These are phyloP conservation scores for Astyanax mexicanus DNA, from an alignment of 2,797 vertebrate species.

Conservation along the genomic window DNA sequence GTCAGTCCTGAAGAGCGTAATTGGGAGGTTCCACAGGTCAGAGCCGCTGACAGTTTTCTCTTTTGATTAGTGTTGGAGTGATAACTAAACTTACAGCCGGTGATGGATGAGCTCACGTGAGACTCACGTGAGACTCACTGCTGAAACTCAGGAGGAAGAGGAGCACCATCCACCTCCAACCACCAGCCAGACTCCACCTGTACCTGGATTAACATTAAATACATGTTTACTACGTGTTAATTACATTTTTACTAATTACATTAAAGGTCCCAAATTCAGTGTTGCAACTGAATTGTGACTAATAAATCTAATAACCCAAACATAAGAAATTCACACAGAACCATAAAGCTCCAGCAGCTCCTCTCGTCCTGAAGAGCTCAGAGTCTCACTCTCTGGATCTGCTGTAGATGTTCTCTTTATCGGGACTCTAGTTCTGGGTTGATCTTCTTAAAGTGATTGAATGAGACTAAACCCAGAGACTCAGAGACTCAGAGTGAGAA, in stretches of 20 bases:
- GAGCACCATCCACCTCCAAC: conserved; percentile 40
- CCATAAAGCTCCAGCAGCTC: conserved; percentile 34
- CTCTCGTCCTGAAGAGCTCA: too few relatives aligned
- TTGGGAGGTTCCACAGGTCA: conserved; percentile 95
- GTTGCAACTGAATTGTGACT: too few relatives aligned
- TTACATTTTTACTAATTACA: too few relatives aligned
- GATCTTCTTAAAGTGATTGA: conserved; percentile 59
- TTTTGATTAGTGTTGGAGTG: conserved; percentile 93
- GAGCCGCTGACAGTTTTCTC: conserved; percentile 87
- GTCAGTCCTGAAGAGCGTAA: conserved; percentile 90
- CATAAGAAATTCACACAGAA: too few relatives aligned
- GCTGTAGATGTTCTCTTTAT: conserved; percentile 46
- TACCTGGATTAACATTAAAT: too few relatives aligned
- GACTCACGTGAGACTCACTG: conserved; percentile 38
- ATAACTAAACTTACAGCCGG: conserved; percentile 89
- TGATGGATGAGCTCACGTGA: conserved; percentile 81
- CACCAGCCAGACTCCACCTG: conserved; percentile 11
- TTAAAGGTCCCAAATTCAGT: too few relatives aligned
- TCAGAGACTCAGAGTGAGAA: conserved; percentile 42
- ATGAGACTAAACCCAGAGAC: conserved; percentile 37
- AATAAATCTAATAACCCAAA: too few relatives aligned
- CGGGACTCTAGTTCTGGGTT: conserved; percentile 37
- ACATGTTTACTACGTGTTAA: too few relatives aligned
- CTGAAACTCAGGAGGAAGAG: conserved; percentile 14
- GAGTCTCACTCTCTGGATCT: conserved; percentile 44